Evolutionary conservation across 2,797 vertebrate genomes (phyloP), one percentile per base, ranked within the genome.

Genomic region (Sebastes wilsoni): DNA sequence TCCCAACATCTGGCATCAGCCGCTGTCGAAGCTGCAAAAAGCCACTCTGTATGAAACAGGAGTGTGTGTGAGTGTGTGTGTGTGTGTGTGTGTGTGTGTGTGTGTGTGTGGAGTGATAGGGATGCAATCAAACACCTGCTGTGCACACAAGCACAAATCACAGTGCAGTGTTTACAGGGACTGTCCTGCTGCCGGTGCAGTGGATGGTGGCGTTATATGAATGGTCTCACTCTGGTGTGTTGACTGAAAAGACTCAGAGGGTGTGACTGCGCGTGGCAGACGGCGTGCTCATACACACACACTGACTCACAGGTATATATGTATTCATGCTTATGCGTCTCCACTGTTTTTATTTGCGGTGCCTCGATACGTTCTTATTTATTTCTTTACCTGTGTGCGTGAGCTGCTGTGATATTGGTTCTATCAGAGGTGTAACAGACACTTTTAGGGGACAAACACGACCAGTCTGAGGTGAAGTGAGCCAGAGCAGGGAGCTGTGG

Each of bases 71-170:
- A 13, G 61, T 66, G 36, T 66, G 68, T 70, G 52, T 32, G 36
- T 61, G 69, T 46, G 56, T 54, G 54, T 11, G 66, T 22, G 66
- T 52, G 54, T 36, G 27, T 36, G 52, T 66, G 36, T 66, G 61
- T 68, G 60, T 36, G 62, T 42, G 75, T 76, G 49, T 36, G 62
- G 70, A 52, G 77, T 78, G 72, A 71, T 34, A 25, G 68, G 49
- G 69, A 76, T 75, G 72, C 79, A 86, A 88, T 88, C 88, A 89
- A 89, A 89, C 87, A 92, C 87, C 85, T 88, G 87, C 87, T 89
- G 86, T 81, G 72, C 75, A 79, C 86, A 83, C 82, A 84, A 60
- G 80, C 67, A 81, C 60, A 89, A 80, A 89, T 79, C 82, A 88
- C 69, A 72, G 72, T 22, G 66, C 58, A 42, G 78, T 80, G 88